Conservation (phyloP, 2,888 invertebrate genomes). For the Trisateles emortualis region DNA sequence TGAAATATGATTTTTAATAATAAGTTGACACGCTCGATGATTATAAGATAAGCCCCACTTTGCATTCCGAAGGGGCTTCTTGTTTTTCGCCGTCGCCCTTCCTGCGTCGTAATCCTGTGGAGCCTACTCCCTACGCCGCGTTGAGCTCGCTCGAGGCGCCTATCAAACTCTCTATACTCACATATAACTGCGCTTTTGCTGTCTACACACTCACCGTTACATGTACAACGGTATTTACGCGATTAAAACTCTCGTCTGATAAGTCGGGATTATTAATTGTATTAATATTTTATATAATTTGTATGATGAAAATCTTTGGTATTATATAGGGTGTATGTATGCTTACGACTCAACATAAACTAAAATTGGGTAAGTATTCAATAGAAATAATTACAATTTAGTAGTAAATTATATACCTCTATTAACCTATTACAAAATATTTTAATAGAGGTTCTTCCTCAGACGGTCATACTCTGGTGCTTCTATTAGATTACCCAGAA, state of each 20-base stretch:
- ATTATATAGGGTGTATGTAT: not conserved
- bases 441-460: no score
- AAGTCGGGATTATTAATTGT: not conserved
- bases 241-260: conserved; percentile 8
- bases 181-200: conserved; percentile 31
- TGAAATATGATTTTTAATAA: conserved; percentile 88
- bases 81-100: conserved; percentile 76
- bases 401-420: no score
- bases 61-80: conserved; percentile 81
- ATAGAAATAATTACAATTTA: no score
- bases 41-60: conserved; percentile 87
- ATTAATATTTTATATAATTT: not conserved
- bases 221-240: conserved; percentile 6
- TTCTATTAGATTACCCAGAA: no score
- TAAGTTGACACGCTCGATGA: conserved; percentile 87
- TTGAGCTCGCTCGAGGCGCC: conserved; percentile 49
- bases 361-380: no score
- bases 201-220: conserved; percentile 4
- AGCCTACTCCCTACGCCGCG: conserved; percentile 61
- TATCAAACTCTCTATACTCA: conserved; percentile 55
- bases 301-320: not conserved
- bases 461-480: no score
- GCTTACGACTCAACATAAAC: no score
- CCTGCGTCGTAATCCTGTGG: conserved; percentile 71
- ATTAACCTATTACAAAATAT: no score